These are phyloP conservation scores for Metaphire vulgaris DNA, from an alignment of 1,140 invertebrate genomes.

Conservation along the genomic window DNA sequence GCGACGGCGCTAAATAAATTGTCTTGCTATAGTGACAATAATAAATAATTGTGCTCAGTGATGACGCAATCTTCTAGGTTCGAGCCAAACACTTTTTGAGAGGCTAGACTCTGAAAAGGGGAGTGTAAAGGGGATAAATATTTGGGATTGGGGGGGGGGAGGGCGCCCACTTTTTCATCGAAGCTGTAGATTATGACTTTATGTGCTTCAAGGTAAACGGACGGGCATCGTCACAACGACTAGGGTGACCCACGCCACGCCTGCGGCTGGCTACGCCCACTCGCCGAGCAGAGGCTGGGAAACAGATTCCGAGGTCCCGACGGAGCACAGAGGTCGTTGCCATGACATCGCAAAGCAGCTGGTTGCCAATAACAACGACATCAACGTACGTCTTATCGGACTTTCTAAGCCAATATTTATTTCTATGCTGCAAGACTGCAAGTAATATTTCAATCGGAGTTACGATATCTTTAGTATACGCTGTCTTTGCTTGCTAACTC, in stretches of 20 bases:
- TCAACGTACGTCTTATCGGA: slow-evolving; percentile 5
- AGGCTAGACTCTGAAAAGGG: no score
- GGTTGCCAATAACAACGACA: slow-evolving; percentile 35
- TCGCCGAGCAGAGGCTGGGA: slow-evolving; percentile 56
- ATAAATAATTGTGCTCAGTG: no score
- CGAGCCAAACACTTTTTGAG: background rate
- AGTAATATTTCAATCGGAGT: no score
- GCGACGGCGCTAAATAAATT: no score
- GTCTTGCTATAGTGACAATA: no score
- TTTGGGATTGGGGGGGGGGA: background rate
- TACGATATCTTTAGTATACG: background rate
- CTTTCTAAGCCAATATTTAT: no score
- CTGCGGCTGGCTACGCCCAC: slow-evolving; percentile 73
- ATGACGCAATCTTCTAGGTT: background rate
- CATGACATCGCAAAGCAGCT: slow-evolving; percentile 51
- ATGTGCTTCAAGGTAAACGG: slow-evolving; percentile 55
- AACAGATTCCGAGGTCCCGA: slow-evolving; percentile 32
- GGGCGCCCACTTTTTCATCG: background rate
- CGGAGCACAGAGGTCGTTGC: slow-evolving; percentile 34
- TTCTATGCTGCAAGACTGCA: no score
- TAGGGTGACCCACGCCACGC: slow-evolving; percentile 81
- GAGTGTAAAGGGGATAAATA: background rate
- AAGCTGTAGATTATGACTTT: background rate
- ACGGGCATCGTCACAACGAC: slow-evolving; percentile 84
- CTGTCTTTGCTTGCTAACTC: background rate